phyloP scores from a whole-genome alignment of 2,888 invertebrate genomes.

The Timandra comae region DNA sequence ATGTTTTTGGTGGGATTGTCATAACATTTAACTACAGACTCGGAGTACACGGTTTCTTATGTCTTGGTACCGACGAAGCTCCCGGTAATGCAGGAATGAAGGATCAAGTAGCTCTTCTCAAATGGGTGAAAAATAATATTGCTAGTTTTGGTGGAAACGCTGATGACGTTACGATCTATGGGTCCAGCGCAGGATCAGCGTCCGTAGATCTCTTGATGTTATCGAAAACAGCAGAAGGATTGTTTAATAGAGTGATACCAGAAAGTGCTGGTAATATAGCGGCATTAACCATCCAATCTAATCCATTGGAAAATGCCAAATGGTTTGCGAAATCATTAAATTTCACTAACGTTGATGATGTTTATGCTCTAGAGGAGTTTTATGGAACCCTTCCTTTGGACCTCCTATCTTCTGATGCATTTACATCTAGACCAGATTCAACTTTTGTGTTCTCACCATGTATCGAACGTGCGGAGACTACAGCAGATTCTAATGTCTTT shows the following conservation, averaged over 20 bases:
- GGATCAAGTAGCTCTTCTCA: conserved; percentile 46
- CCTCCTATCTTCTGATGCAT: conserved; percentile 17
- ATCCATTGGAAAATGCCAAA: conserved; percentile 42
- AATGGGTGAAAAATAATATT: conserved; percentile 47
- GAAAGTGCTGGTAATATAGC: conserved; percentile 39
- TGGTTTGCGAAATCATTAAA: conserved; percentile 32
- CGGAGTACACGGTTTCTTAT: conserved; percentile 44
- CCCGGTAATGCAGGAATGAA: conserved; percentile 59
- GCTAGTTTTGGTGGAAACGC: conserved; percentile 49
- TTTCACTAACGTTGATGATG: conserved; percentile 32
- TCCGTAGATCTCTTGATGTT: conserved; percentile 43
- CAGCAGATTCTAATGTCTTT: conserved; percentile 25
- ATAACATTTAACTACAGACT: conserved; percentile 49
- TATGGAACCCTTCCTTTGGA: conserved; percentile 36
- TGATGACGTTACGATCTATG: conserved; percentile 43
- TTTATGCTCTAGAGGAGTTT: conserved; percentile 39
- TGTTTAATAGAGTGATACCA: conserved; percentile 44
- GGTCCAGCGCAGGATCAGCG: conserved; percentile 45
- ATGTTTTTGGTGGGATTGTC: too few species aligned
- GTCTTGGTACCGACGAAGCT: conserved; percentile 41
- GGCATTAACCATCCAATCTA: conserved; percentile 32
- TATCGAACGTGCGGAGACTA: conserved; percentile 19
- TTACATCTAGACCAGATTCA: conserved; percentile 10
- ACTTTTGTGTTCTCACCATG: conserved; percentile 26
- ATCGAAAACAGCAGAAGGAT: conserved; percentile 35